phyloP scores from a whole-genome alignment of 2,113 vertebrate species.

The Antidorcas marsupialis region DNA sequence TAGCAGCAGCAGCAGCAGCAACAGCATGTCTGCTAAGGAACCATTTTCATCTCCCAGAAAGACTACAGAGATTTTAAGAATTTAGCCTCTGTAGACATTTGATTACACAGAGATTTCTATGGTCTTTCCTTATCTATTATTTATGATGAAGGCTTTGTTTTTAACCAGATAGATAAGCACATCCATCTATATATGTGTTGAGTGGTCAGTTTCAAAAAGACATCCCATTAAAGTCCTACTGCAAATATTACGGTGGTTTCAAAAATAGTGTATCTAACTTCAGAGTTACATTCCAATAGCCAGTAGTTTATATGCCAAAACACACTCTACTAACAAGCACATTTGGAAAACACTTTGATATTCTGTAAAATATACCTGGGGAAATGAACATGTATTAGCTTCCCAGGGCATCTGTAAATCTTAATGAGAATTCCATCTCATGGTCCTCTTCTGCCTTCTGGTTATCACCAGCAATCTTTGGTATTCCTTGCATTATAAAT shows the following conservation, averaged over 20 bases:
- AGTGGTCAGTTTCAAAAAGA: neutral
- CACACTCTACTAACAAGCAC: neutral
- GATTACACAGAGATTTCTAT: neutral
- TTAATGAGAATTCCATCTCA: neutral
- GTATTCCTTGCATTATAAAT: neutral
- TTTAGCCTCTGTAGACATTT: neutral
- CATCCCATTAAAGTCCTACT: neutral
- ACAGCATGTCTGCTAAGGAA: neutral
- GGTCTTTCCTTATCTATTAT: neutral
- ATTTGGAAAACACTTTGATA: neutral
- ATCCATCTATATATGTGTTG: neutral
- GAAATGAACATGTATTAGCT: neutral
- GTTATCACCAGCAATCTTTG: neutral
- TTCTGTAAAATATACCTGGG: neutral
- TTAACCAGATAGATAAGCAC: neutral
- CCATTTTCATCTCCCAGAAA: neutral
- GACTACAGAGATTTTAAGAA: neutral
- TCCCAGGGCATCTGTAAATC: neutral
- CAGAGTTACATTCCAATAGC: neutral
- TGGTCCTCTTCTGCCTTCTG: neutral
- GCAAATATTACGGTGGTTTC: neutral
- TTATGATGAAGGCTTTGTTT: neutral
- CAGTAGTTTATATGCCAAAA: neutral
- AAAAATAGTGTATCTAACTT: neutral
- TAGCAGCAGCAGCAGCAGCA: no score